These are phyloP conservation scores for Folsomia manolachei DNA, from an alignment of 2,888 invertebrate genomes.

Conservation along the genomic window DNA sequence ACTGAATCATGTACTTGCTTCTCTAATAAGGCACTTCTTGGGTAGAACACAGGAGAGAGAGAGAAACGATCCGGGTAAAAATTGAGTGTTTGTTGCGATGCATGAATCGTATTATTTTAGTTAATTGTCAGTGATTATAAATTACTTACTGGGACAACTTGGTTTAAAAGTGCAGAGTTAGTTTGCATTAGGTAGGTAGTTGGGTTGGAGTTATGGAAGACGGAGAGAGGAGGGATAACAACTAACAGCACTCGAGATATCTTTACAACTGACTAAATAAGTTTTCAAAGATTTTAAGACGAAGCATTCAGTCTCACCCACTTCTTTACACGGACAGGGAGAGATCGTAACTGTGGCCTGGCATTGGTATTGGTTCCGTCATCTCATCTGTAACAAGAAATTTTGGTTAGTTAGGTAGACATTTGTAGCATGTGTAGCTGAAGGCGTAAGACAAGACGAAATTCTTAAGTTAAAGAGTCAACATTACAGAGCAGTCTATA, in stretches of 20 bases:
- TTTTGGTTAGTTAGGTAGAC: too few relatives aligned
- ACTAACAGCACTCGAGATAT: background rate
- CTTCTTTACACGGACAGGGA: background rate
- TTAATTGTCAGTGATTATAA: background rate
- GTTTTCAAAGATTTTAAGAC: background rate
- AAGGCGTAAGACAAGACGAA: background rate
- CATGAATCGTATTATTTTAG: background rate
- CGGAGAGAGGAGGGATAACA: background rate
- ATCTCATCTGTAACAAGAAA: background rate
- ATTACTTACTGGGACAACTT: too few relatives aligned
- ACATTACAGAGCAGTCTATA: background rate
- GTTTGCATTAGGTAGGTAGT: too few relatives aligned
- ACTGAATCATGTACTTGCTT: background rate
- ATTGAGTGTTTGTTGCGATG: background rate
- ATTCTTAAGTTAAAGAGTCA: slow-evolving; percentile 10
- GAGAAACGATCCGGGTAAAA: too few relatives aligned
- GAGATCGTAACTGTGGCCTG: background rate
- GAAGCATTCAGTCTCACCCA: background rate
- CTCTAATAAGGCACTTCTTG: slow-evolving; percentile 23
- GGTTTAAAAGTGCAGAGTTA: background rate
- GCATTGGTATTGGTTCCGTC: background rate
- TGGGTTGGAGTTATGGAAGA: background rate
- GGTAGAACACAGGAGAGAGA: slow-evolving; percentile 21
- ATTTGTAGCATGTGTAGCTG: too few relatives aligned
- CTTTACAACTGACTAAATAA: background rate